Evolutionary conservation across 2,888 invertebrate species (phyloP).

Genomic region (Tupiocoris notatus): DNA sequence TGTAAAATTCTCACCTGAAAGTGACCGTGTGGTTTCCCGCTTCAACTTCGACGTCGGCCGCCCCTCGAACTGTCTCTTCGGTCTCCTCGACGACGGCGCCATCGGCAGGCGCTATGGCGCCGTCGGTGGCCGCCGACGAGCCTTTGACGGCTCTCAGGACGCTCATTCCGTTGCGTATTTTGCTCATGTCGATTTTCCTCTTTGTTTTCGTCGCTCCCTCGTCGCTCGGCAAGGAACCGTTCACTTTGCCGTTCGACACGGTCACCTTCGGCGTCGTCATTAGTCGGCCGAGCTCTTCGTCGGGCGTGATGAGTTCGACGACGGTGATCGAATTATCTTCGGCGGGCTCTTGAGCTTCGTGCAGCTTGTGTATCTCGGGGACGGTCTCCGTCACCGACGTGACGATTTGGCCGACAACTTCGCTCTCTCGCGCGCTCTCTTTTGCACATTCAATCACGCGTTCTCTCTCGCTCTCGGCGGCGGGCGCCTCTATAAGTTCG

Average conservation of each 20-base stretch:
- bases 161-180: conserved; percentile 28
- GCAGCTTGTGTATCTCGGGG: conserved; percentile 30
- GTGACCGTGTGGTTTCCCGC: conserved; percentile 44
- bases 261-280: conserved; percentile 13
- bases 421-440: conserved; percentile 8
- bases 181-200: not conserved
- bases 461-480: not conserved
- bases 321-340: conserved; percentile 18
- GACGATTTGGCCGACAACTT: conserved; percentile 39
- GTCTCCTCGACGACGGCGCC: conserved; percentile 36
- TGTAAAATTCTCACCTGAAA: conserved; percentile 40
- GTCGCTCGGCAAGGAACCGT: not conserved
- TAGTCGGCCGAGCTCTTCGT: conserved; percentile 10
- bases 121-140: not conserved
- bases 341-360: not conserved
- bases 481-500: not conserved
- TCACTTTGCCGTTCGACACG: not conserved
- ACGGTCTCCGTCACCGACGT: conserved; percentile 28
- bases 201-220: not conserved
- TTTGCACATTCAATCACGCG: conserved; percentile 2
- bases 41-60: conserved; percentile 38
- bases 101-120: not conserved
- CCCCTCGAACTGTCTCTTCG: conserved; percentile 25
- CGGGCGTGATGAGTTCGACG: conserved; percentile 34
- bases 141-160: conserved; percentile 26